A percentile compares a stretch with the other conserved stretches of the same genome.
Conservation (phyloP, 1,140 invertebrate species). For the Zeugodacus cucurbitae region DNA sequence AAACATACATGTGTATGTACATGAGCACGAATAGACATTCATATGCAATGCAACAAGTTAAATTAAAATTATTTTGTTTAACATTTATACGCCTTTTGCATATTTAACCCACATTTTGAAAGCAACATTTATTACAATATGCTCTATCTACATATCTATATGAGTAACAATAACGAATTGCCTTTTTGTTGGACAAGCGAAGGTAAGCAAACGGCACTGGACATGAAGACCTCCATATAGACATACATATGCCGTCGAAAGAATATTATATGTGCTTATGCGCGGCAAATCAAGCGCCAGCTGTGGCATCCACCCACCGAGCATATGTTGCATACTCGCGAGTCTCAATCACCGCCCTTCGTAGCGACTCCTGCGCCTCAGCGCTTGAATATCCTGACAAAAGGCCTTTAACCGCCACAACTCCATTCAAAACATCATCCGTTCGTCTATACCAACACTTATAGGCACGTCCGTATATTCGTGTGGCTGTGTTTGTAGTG, state of each 20-base stretch:
- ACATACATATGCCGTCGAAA: background rate
- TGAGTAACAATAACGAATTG: background rate
- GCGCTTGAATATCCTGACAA: background rate
- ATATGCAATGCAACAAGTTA: background rate
- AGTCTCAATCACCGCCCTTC: background rate
- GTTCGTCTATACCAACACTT: background rate
- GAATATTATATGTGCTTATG: slow-evolving; percentile 11
- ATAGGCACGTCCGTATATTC: background rate
- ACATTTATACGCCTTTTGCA: background rate
- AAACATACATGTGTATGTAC: background rate
- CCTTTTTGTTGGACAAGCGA: background rate
- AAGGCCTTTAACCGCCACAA: slow-evolving; percentile 1
- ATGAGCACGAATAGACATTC: background rate
- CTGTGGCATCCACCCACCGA: slow-evolving; percentile 61
- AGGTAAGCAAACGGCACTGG: background rate
- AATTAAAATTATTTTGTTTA: background rate
- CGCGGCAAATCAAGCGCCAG: slow-evolving; percentile 50
- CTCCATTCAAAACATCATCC: background rate
- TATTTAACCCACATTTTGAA: background rate
- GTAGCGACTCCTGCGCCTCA: background rate
- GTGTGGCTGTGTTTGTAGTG: background rate
- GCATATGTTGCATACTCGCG: slow-evolving; percentile 58
- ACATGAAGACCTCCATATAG: background rate
- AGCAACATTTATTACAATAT: slow-evolving; percentile 16
- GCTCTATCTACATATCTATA: background rate